Conservation (phyloP, 2,797 vertebrate species). For the Carapus acus region DNA sequence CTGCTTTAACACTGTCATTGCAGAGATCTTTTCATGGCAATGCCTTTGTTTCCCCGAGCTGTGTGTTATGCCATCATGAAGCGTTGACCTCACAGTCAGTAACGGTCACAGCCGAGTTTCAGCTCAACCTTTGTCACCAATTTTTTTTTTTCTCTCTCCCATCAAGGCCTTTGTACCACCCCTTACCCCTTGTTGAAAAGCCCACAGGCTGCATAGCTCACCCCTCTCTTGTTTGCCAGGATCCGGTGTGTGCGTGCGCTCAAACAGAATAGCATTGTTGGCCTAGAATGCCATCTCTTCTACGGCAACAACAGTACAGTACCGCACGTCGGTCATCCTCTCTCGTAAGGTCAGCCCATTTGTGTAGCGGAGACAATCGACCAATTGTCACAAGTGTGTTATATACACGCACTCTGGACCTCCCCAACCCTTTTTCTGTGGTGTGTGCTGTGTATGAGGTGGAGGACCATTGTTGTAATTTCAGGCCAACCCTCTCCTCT, state of each 20-base stretch:
- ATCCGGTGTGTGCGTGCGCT: slow-evolving; percentile 4
- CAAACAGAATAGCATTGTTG: slow-evolving; percentile 31
- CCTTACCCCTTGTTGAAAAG: slow-evolving; percentile 16
- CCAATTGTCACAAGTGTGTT: slow-evolving; percentile 50
- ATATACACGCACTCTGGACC: slow-evolving; percentile 12
- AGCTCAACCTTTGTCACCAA: slow-evolving; percentile 36
- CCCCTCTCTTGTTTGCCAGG: slow-evolving; percentile 25
- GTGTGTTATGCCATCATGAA: slow-evolving; percentile 31
- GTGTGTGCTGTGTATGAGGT: slow-evolving; percentile 20
- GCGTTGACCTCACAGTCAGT: slow-evolving; percentile 15
- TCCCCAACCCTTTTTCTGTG: slow-evolving; percentile 8
- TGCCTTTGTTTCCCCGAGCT: slow-evolving; percentile 29
- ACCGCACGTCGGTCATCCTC: slow-evolving; percentile 30
- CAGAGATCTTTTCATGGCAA: slow-evolving; percentile 12
- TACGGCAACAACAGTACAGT: slow-evolving; percentile 10
- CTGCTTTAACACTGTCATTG: not conserved
- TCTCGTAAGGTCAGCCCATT: slow-evolving; percentile 42
- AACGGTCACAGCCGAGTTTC: slow-evolving; percentile 13
- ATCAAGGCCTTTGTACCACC: slow-evolving; percentile 42
- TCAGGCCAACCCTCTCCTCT: slow-evolving; percentile 13
- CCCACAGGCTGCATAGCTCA: slow-evolving; percentile 9
- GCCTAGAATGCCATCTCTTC: slow-evolving; percentile 23
- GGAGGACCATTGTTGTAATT: slow-evolving; percentile 23
- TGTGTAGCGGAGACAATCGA: slow-evolving; percentile 48
- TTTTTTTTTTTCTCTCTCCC: slow-evolving; percentile 32